Evolutionary conservation across 2,113 vertebrate species (phyloP), one percentile per base, ranked within the genome.

Genomic region (Microtus oregoni): DNA sequence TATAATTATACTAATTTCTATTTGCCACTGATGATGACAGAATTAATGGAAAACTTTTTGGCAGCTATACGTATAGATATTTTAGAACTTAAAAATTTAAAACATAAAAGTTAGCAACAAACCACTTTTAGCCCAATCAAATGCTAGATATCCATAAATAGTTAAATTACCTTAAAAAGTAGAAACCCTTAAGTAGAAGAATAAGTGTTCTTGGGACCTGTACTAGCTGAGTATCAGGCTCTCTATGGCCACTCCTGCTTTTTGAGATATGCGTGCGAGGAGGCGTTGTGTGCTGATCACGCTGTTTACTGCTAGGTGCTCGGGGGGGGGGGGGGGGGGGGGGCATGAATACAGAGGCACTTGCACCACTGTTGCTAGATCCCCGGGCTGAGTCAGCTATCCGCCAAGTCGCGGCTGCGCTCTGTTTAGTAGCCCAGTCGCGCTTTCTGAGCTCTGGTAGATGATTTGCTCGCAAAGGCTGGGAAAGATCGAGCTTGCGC

Each of bases 1-100:
- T 92, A 67, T 83, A 95, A 85, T 94, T 90, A 87, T 78, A 3
- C 28, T 58, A 88, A 82, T 92, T 91, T 90, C 63, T 96, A 10
- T 88, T 93, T 96, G 70, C 32, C 35, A 41, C 7, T 77, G 55
- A 38, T 70, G 58, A 35, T 77, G 41, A 78, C 61, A 86, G 8
- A 94, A 50, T 92, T 89, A 95, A 30, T 78, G 15, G 13, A 81
- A 94, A n/a, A 78, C 26, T 65, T 61, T 91, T 52, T 75, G 19
- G 35, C 38, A 92, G 95, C 87, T 72, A 2, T 67, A 78, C 75
- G 4, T 83, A 22, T 44, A 94, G 10, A 24, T 63, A 91, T 68
- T n/a, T 72, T 24, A 3, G 17, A 7, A 55, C 50, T 30, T 41
- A n/a, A 28, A 30, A 82, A 63, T 58, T 55, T 14, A 41, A 24